These are phyloP conservation scores for Ceratoteleas bidentatus DNA, from an alignment of 1,140 invertebrate genomes.

Conservation along the genomic window DNA sequence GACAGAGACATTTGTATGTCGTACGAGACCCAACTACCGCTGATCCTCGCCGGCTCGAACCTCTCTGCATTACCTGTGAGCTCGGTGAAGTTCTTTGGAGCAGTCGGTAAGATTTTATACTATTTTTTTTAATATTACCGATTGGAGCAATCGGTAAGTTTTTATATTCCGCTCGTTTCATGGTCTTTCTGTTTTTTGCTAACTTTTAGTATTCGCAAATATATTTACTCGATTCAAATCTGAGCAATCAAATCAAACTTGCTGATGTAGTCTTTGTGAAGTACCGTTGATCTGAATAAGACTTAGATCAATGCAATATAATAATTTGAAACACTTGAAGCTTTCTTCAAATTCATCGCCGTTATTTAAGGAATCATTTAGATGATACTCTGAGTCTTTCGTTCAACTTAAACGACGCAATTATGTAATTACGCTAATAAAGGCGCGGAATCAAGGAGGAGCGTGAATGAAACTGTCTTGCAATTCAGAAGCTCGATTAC, in stretches of 20 bases:
- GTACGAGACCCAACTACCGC: constrained; percentile 86
- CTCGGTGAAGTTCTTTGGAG: constrained; percentile 86
- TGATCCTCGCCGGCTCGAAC: constrained; percentile 86
- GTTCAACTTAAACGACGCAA: constrained; percentile 26
- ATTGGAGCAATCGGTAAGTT: no score
- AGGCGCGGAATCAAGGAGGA: not conserved
- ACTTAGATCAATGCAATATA: constrained; percentile 22
- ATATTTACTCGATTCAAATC: constrained; percentile 13
- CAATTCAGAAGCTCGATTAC: not conserved
- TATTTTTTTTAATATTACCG: no score
- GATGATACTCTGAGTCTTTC: constrained; percentile 16
- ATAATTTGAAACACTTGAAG: constrained; percentile 28
- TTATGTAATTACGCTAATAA: constrained; percentile 22
- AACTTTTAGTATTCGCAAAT: constrained; percentile 22
- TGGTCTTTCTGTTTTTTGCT: constrained; percentile 4
- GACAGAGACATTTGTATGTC: constrained; percentile 92
- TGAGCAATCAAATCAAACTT: constrained; percentile 32
- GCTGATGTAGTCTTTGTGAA: constrained; percentile 20
- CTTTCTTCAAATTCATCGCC: constrained; percentile 13
- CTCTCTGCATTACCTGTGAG: constrained; percentile 91
- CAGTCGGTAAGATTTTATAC: constrained; percentile 83
- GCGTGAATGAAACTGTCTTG: not conserved
- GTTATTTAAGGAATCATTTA: constrained; percentile 26
- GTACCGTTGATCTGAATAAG: constrained; percentile 24
- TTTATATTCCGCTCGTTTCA: constrained; percentile 1